Conservation (phyloP, 2,888 invertebrate species). For the Xestia rhomboidea region DNA sequence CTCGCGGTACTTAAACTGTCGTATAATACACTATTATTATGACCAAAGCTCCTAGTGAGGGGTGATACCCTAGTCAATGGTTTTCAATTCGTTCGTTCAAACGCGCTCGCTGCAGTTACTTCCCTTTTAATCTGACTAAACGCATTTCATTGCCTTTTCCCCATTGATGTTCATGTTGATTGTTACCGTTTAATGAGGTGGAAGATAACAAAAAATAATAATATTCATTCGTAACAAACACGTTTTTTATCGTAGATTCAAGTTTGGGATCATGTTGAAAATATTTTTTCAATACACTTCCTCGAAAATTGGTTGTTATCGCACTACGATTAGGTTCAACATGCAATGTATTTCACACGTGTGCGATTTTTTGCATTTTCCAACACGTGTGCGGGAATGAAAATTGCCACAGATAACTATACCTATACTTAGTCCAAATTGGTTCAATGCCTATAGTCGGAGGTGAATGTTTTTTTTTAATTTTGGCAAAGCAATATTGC, state of each 20-base stretch:
- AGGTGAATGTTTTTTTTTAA: too few species aligned
- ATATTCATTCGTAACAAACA: slow-evolving; percentile 11
- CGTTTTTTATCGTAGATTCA: background rate
- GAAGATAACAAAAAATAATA: slow-evolving; percentile 12
- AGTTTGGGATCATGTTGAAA: background rate
- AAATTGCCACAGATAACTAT: too few species aligned
- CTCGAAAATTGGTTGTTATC: too few species aligned
- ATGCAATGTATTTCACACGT: too few species aligned
- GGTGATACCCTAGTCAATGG: slow-evolving; percentile 78
- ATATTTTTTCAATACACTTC: too few species aligned
- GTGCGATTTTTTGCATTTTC: too few species aligned
- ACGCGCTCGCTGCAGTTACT: slow-evolving; percentile 67
- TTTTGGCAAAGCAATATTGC: too few species aligned
- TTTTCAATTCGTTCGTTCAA: slow-evolving; percentile 70
- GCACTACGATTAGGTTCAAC: too few species aligned
- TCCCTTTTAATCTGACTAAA: slow-evolving; percentile 69
- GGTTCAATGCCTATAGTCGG: too few species aligned
- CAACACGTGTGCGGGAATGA: too few species aligned
- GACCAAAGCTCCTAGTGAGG: slow-evolving; percentile 72
- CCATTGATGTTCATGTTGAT: slow-evolving; percentile 30
- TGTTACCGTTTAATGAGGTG: slow-evolving; percentile 41
- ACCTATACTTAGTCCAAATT: too few species aligned
- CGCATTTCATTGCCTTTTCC: slow-evolving; percentile 30
- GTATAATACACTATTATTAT: slow-evolving; percentile 80
- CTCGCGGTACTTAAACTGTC: slow-evolving; percentile 76